Base-by-base conservation (phyloP, 2,888 invertebrate genomes). In the Rosalia funebris region DNA sequence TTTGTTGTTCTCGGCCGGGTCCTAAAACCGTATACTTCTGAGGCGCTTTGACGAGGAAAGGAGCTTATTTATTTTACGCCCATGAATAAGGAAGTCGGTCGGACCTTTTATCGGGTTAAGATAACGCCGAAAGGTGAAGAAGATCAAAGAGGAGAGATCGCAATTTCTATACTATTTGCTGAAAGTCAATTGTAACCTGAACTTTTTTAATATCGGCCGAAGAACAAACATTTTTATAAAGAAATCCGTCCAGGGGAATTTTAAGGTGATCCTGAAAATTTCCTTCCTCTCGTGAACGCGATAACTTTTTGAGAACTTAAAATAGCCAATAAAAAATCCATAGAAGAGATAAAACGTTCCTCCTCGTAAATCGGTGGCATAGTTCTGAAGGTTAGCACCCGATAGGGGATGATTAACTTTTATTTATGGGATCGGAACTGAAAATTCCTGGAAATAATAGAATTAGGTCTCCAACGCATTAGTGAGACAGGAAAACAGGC, bases 181-280 rank as follows among this genome's bases (percentile, higher is more conserved):
- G 46, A 57, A 48, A 57, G 56, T 56, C 61, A 61, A 61, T 57
- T 57, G 61, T 57, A 61, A 61, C 53, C 57, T 31, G 61, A 61
- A 61, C 61, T 61, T 61, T 61, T 61, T 61, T 57, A 61, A 61
- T 61, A 61, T 47, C 46, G 53, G 47, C 56, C 46, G 57, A 57
- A 53, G 53, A 61, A 57, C 61, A 61, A 60, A 61, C 61, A 53
- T 61, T 61, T 60, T 61, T 57, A 60, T 57, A 57, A 52, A 61
- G 57, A 53, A 44, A 42, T 14, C 25, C 44, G 44, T 44, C 44
- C 17, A 11, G 25, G 14, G 17, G 44, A 44, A 12, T 44, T 44
- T 44, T 44, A 44, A 44, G 25, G 25, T 7, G 25, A 11, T 1
- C 12, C 19, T 20, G 17, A 25, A 44, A 44, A 44, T 44, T 25